phyloP scores from a whole-genome alignment of 2,888 invertebrate species.

The Romanomermis culicivorax region DNA sequence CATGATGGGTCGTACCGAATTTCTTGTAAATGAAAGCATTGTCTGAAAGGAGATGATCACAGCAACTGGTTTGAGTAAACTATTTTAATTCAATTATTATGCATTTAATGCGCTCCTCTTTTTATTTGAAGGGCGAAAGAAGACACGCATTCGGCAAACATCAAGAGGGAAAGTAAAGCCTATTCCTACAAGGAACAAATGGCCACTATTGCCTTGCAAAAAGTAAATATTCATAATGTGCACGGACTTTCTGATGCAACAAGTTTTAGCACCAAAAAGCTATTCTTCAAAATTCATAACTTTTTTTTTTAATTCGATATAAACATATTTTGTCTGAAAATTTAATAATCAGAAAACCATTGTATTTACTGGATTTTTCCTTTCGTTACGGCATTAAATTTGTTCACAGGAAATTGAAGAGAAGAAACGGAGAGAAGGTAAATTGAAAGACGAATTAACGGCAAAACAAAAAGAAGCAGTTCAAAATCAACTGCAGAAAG shows the following conservation, averaged over 20 bases:
- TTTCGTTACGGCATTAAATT: too few species aligned
- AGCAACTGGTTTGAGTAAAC: too few species aligned
- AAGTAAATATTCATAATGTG: constrained; percentile 29
- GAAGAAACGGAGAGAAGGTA: constrained; percentile 39
- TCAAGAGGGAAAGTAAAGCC: constrained; percentile 79
- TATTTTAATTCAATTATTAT: too few species aligned
- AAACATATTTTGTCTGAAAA: too few species aligned
- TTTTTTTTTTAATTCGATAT: too few species aligned
- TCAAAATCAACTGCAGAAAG: constrained; percentile 59
- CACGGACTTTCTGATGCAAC: background rate
- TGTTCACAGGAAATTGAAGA: constrained; percentile 56
- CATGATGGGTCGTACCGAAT: too few species aligned
- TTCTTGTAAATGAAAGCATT: too few species aligned
- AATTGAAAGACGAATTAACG: constrained; percentile 41
- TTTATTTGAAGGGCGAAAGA: constrained; percentile 21
- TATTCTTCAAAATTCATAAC: too few species aligned
- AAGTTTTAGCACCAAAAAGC: too few species aligned
- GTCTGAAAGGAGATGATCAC: too few species aligned
- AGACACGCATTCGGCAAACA: constrained; percentile 36
- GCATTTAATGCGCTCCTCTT: background rate
- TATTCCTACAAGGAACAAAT: constrained; percentile 88
- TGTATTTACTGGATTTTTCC: too few species aligned
- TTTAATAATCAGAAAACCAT: too few species aligned
- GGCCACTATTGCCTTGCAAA: constrained; percentile 65
- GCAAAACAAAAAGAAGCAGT: constrained; percentile 75